These are phyloP conservation scores for Lepetodrilus schrolli DNA, from an alignment of 2,888 invertebrate species.

Conservation along the genomic window DNA sequence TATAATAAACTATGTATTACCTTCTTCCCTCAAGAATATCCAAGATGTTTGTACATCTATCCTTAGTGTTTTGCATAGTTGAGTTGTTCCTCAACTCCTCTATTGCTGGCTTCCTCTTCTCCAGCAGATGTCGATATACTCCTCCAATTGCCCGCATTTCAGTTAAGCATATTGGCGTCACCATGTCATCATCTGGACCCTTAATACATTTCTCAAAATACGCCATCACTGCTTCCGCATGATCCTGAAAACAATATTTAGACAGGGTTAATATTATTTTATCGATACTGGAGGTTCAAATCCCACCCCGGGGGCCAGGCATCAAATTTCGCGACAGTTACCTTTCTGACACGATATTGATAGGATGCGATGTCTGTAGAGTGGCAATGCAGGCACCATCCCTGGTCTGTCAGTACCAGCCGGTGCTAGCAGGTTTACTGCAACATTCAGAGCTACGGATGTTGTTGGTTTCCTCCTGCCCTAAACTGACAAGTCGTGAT, in stretches of 20 bases:
- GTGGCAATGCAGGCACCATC: too few relatives aligned
- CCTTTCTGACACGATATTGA: too few relatives aligned
- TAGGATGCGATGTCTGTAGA: too few relatives aligned
- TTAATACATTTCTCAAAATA: constrained; percentile 38
- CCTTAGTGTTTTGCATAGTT: constrained; percentile 42
- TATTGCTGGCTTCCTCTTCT: constrained; percentile 45
- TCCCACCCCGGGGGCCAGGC: too few relatives aligned
- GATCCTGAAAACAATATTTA: constrained; percentile 30
- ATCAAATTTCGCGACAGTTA: too few relatives aligned
- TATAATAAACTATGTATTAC: constrained; percentile 38
- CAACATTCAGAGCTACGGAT: too few relatives aligned
- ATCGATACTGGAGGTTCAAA: too few relatives aligned
- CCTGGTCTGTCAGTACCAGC: too few relatives aligned
- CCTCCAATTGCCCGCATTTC: constrained; percentile 47
- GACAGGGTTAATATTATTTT: neutral
- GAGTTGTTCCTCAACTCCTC: constrained; percentile 42
- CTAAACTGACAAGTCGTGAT: too few relatives aligned
- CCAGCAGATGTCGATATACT: constrained; percentile 44
- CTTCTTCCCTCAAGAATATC: constrained; percentile 64
- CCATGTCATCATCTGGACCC: constrained; percentile 34
- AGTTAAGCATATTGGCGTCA: constrained; percentile 31
- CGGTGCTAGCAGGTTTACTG: too few relatives aligned
- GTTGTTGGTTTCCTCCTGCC: too few relatives aligned
- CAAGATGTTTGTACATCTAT: constrained; percentile 48
- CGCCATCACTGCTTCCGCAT: constrained; percentile 37